These are phyloP conservation scores for Carposina sasakii DNA, from an alignment of 1,140 invertebrate species.

Conservation along the genomic window DNA sequence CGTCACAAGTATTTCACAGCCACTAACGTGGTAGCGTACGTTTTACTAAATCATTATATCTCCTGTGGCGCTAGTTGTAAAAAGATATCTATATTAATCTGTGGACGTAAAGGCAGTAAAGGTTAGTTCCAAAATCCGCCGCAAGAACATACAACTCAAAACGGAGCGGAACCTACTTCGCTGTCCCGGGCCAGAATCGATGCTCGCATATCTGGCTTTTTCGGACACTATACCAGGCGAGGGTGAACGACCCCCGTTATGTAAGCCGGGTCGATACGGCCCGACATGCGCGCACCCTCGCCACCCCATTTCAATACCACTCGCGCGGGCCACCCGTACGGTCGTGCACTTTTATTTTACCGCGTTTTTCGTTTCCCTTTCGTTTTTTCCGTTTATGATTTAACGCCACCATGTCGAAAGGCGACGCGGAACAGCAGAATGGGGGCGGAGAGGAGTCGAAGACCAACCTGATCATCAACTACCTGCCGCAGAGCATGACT, in stretches of 20 bases:
- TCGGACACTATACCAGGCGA: conserved; percentile 67
- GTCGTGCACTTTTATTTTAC: conserved; percentile 62
- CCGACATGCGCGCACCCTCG: conserved; percentile 44
- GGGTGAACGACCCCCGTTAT: conserved; percentile 69
- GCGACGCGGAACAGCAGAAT: conserved; percentile 80
- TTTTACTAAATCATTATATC: too few species aligned
- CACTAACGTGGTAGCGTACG: too few species aligned
- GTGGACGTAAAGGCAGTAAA: too few species aligned
- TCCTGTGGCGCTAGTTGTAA: too few species aligned
- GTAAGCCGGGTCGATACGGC: conserved; percentile 61
- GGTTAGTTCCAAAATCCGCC: too few species aligned
- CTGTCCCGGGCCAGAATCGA: conserved; percentile 55
- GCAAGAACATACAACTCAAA: too few species aligned
- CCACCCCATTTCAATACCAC: conserved; percentile 43
- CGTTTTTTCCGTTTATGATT: conserved; percentile 71
- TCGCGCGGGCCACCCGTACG: conserved; percentile 54
- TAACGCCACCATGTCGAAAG: conserved; percentile 86
- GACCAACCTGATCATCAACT: conserved; percentile 99
- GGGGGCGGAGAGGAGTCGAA: conserved; percentile 91
- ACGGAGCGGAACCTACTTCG: conserved; percentile 32
- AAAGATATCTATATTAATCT: too few species aligned
- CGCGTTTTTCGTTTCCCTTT: conserved; percentile 71
- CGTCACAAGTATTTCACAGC: too few species aligned
- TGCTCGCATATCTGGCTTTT: conserved; percentile 66
- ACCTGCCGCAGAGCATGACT: conserved; percentile 99